Percentiles rank a stretch among this genome's conserved stretches.
These are phyloP conservation scores for Bombus balteatus DNA, from an alignment of 1,140 invertebrate species.

Conservation along the genomic window DNA sequence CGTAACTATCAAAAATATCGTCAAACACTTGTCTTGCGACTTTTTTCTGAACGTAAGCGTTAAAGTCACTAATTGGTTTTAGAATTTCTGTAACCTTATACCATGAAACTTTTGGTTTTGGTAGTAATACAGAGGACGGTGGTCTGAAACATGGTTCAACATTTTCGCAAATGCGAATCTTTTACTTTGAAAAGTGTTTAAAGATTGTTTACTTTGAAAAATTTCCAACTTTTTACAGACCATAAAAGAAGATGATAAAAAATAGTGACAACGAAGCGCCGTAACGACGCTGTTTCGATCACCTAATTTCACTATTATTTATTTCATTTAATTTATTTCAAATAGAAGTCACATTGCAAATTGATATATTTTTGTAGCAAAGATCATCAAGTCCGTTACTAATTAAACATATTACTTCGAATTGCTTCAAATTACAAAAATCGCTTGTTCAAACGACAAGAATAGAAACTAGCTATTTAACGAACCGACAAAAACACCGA, in stretches of 20 bases:
- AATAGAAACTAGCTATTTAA: not conserved
- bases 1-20: not conserved
- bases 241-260: not conserved
- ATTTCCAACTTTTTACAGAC: no score
- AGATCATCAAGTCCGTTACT: not conserved
- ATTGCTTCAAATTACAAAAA: not conserved
- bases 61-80: not conserved
- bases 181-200: no score
- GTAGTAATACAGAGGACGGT: no score
- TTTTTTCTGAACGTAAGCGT: not conserved
- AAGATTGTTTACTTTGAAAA: no score
- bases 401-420: not conserved
- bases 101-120: not conserved
- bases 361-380: not conserved
- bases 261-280: not conserved
- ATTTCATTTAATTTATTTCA: no score
- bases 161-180: not conserved
- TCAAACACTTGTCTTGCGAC: no score
- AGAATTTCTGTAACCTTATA: not conserved
- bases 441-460: not conserved
- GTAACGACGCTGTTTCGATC: not conserved
- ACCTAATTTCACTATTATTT: rapidly evolving
- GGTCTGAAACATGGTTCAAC: no score
- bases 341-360: not conserved
- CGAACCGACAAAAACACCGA: no score